Percentiles rank a stretch among this genome's conserved stretches.
Conservation (phyloP, 2,797 vertebrate species). For the Cephalopachus bancanus region DNA sequence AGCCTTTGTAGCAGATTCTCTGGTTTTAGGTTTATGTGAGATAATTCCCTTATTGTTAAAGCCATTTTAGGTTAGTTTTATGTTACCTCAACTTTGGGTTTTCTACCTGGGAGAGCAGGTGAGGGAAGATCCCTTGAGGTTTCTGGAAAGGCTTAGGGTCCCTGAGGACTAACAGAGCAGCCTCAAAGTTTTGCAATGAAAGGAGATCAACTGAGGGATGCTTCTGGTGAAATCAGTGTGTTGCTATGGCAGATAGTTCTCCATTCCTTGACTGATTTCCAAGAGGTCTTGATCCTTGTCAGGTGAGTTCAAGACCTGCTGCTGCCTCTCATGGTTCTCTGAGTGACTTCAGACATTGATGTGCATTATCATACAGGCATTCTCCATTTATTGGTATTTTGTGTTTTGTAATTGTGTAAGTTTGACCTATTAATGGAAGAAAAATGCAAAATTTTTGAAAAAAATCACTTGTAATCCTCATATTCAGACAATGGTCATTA, state of each 20-base stretch:
- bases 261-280: neutral
- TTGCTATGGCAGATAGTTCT: neutral
- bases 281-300: neutral
- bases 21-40: neutral
- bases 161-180: neutral
- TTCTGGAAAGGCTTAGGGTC: neutral
- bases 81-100: neutral
- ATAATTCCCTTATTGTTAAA: neutral
- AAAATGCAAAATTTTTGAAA: neutral
- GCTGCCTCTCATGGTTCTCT: neutral
- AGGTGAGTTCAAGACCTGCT: neutral
- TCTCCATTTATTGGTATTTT: neutral
- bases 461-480: neutral
- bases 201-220: neutral
- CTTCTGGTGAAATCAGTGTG: neutral
- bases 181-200: neutral
- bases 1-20: neutral
- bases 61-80: neutral
- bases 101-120: neutral
- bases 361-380: fast-evolving
- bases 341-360: neutral
- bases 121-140: neutral
- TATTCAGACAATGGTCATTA: neutral
- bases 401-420: neutral
- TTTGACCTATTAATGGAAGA: neutral